Conservation (phyloP, 2,113 vertebrate genomes). For the Pipa parva region DNA sequence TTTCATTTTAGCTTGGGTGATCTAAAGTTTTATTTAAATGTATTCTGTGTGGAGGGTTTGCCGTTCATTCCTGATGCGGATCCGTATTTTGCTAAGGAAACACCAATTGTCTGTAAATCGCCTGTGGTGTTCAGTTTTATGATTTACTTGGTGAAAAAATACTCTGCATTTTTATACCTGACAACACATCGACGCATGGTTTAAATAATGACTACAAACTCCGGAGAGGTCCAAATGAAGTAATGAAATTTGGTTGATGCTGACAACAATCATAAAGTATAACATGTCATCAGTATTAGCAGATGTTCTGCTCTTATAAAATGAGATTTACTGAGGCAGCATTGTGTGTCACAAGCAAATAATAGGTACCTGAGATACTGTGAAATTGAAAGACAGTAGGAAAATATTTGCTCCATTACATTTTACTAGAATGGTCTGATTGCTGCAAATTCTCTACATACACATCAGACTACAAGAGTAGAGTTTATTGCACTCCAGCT, state of each 20-base stretch:
- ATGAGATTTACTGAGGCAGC: constrained; percentile 8
- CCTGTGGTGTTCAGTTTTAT: too few species aligned
- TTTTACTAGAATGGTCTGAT: constrained; percentile 18
- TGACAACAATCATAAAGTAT: constrained; percentile 33
- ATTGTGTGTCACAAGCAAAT: constrained; percentile 10
- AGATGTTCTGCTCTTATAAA: constrained; percentile 21
- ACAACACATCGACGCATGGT: too few species aligned
- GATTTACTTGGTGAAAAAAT: too few species aligned
- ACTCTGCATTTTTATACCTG: too few species aligned
- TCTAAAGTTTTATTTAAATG: too few species aligned
- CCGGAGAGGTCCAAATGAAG: constrained; percentile 11
- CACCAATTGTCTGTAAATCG: too few species aligned
- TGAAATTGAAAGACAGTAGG: constrained; percentile 33
- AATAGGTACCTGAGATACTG: constrained; percentile 14
- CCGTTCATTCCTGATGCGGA: too few species aligned
- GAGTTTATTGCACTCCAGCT: not conserved
- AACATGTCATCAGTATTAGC: not conserved
- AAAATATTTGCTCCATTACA: constrained; percentile 25
- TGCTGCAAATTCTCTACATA: not conserved
- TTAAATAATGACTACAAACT: not conserved
- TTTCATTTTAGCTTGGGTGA: too few species aligned
- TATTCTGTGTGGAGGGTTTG: too few species aligned
- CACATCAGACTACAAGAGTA: not conserved
- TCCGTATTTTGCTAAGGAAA: too few species aligned
- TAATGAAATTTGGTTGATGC: not conserved